Evolutionary conservation across 2,113 vertebrate species (phyloP).

Genomic region (Anguilla japonica): DNA sequence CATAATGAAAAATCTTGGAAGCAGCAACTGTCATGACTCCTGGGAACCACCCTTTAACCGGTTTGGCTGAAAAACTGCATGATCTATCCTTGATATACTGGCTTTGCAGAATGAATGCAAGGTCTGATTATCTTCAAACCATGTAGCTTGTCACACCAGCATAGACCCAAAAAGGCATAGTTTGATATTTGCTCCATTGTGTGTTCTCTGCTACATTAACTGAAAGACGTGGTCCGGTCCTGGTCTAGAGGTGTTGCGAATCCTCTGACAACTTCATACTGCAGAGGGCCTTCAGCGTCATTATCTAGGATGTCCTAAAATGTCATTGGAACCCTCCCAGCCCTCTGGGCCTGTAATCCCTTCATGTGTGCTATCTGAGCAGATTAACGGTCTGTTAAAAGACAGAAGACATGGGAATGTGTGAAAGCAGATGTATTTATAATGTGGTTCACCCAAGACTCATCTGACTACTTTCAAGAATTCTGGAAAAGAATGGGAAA

Average conservation of each 20-base stretch:
- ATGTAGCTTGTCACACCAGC: neutral
- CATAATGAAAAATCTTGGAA: neutral
- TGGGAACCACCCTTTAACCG: slow-evolving; percentile 1
- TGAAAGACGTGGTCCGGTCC: neutral
- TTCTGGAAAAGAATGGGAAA: too few species aligned
- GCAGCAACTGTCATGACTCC: neutral
- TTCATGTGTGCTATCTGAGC: too few species aligned
- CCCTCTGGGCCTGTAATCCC: too few species aligned
- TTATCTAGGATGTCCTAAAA: too few species aligned
- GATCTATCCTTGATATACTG: neutral
- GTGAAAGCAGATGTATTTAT: too few species aligned
- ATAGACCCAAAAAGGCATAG: too few species aligned
- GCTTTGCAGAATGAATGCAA: neutral
- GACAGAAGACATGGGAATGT: too few species aligned
- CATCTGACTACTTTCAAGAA: too few species aligned
- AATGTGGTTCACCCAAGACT: too few species aligned
- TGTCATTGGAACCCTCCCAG: too few species aligned
- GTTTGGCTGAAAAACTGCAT: neutral
- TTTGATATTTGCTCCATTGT: neutral
- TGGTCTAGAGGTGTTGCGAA: neutral
- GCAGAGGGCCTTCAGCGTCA: too few species aligned
- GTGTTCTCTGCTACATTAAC: neutral
- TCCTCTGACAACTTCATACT: neutral
- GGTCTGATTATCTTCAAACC: neutral
- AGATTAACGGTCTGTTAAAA: too few species aligned